Evolutionary conservation across 2,113 vertebrate genomes (phyloP).

Genomic region (Actenoides lindsayi): DNA sequence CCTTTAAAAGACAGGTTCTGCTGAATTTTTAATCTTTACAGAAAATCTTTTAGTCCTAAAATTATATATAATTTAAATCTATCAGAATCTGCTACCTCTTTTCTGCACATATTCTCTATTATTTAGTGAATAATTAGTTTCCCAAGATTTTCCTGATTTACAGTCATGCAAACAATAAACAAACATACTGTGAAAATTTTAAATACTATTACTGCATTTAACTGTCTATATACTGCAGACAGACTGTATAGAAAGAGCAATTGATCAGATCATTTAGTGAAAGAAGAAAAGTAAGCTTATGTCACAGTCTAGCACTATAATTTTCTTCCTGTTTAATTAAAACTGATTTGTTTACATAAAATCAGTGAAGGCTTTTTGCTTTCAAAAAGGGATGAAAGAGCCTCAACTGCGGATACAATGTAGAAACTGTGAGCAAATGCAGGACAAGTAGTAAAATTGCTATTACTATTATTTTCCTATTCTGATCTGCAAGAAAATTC

Average conservation of each 20-base stretch:
- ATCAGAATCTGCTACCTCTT: not conserved
- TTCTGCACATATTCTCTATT: not conserved
- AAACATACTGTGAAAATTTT: not conserved
- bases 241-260: not conserved
- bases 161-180: not conserved
- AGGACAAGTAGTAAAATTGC: not conserved
- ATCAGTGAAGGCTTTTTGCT: not conserved
- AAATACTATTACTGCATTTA: not conserved
- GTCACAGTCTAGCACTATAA: not conserved
- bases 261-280: not conserved
- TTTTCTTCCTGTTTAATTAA: not conserved
- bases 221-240: not conserved
- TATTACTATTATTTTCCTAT: not conserved
- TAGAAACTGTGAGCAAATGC: not conserved
- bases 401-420: not conserved
- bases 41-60: not conserved
- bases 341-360: not conserved
- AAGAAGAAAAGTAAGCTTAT: not conserved
- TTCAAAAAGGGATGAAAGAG: not conserved
- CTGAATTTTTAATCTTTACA: not conserved
- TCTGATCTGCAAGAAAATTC: not conserved
- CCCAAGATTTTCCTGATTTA: not conserved
- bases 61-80: not conserved
- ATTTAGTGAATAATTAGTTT: not conserved
- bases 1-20: not conserved